Evolutionary conservation across 2,888 invertebrate species (phyloP), one percentile per base, ranked within the genome.

Genomic region (Odiellus spinosus): DNA sequence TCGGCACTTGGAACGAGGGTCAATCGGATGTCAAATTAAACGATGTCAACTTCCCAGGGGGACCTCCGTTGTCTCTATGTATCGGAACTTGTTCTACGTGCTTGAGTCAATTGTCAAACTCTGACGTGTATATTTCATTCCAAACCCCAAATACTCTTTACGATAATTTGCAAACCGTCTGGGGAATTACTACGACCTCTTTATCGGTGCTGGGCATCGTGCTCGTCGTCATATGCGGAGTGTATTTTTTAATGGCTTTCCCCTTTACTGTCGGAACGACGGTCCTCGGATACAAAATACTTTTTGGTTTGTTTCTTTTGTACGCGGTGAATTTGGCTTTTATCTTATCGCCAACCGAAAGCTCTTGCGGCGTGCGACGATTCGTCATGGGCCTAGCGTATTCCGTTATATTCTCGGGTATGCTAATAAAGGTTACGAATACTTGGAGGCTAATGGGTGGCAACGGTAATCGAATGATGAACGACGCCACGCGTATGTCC

Each of bases 311-410:
- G 46, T 56, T 68, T 19, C 52, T 66, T 12, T 53, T 68, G 48
- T 69, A 65, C 52, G 59, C 61, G 2, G 59, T 66, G 35, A 67
- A 66, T 50, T 65, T 67, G 52, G 63, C 66, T 12, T 68, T 67
- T 56, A 59, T 69, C 20, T 56, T 65, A 6, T 63, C 64, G 44
- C 64, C 67, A 4, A 61, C 61, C 1, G 58, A 57, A 10, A 59
- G 60, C 11, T 60, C 66, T 1, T 70, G 70, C 50, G 65, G 63
- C 6, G 58, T 67, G 10, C 59, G 70, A n/a, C 57, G 67, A 42
- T 67, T 69, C 54, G 57, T 63, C 26, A 63, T 67, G 15, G 67
- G 67, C 6, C 55, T 69, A 12, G 62, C 65, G 10, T 71, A 69
- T 51, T 60, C 66, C 11, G 57, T 67, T 33, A 61, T 64, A 21